Evolutionary conservation across 2,888 invertebrate species (phyloP).

Genomic region (Drosophila neonasuta): DNA sequence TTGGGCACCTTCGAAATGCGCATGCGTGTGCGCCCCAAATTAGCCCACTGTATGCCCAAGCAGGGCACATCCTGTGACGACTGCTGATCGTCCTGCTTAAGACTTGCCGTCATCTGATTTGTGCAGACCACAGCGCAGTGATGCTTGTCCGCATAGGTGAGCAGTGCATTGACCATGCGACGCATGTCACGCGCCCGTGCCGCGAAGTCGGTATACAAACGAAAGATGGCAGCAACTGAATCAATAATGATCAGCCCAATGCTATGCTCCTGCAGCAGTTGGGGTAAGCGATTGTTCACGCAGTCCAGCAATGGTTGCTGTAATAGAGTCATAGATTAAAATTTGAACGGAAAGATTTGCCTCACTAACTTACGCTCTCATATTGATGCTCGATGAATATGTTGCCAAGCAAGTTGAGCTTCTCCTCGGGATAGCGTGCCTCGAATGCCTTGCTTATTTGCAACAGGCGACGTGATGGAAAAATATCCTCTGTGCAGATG

Average conservation of each 20-base stretch:
- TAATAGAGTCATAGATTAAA: background rate
- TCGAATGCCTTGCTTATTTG: slow-evolving; percentile 83
- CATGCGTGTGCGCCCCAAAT: slow-evolving; percentile 85
- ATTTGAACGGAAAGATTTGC: too few species aligned
- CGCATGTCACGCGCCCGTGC: slow-evolving; percentile 84
- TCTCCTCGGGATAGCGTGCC: slow-evolving; percentile 73
- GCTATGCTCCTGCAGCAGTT: slow-evolving; percentile 83
- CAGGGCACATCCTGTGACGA: slow-evolving; percentile 83
- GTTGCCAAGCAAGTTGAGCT: slow-evolving; percentile 83
- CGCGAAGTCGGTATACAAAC: slow-evolving; percentile 83
- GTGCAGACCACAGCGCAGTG: slow-evolving; percentile 86
- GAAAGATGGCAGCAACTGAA: slow-evolving; percentile 88
- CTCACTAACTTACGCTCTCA: slow-evolving; percentile 81
- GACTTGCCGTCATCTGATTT: slow-evolving; percentile 86
- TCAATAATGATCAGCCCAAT: slow-evolving; percentile 88
- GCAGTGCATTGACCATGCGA: slow-evolving; percentile 84
- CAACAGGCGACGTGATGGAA: slow-evolving; percentile 87
- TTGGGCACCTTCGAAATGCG: slow-evolving; percentile 82
- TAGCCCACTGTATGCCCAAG: slow-evolving; percentile 87
- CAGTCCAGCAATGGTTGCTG: slow-evolving; percentile 84
- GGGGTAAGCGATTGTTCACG: slow-evolving; percentile 83
- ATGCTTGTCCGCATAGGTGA: slow-evolving; percentile 83
- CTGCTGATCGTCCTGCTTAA: slow-evolving; percentile 4
- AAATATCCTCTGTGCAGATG: slow-evolving; percentile 88
- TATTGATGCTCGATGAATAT: slow-evolving; percentile 87